These are phyloP conservation scores for Notospermus geniculatus DNA, from an alignment of 1,140 invertebrate genomes.

Conservation along the genomic window DNA sequence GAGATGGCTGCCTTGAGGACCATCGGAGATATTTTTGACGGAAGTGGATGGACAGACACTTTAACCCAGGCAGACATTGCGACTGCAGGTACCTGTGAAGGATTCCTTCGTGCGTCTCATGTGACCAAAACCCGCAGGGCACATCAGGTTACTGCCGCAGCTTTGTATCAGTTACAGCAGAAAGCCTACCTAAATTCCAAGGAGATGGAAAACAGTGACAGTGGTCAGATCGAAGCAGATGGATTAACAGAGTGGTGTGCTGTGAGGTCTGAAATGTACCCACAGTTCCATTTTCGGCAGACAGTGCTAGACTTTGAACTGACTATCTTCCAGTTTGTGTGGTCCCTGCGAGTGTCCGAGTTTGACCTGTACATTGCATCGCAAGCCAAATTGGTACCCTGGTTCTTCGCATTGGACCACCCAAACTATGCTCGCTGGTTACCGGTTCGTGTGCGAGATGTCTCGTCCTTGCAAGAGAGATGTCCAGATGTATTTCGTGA, in stretches of 20 bases:
- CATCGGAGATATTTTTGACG: conserved; percentile 12
- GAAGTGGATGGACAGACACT: conserved; percentile 16
- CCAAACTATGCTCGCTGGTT: conserved; percentile 28
- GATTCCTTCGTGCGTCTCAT: conserved; percentile 16
- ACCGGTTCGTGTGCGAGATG: conserved; percentile 24
- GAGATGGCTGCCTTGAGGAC: conserved; percentile 21
- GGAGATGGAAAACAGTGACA: not conserved
- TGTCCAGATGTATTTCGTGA: conserved; percentile 9
- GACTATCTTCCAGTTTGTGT: conserved; percentile 14
- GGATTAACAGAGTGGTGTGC: not conserved
- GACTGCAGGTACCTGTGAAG: conserved; percentile 14
- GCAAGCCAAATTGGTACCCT: conserved; percentile 7
- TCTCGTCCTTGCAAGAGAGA: conserved; percentile 3
- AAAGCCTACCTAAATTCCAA: conserved; percentile 12
- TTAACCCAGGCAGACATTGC: conserved; percentile 10
- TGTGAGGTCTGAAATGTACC: not conserved
- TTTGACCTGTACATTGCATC: conserved; percentile 6
- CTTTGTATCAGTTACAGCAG: conserved; percentile 15
- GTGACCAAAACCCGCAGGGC: conserved; percentile 10
- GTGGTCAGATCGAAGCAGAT: not conserved
- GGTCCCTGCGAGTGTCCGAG: conserved; percentile 7
- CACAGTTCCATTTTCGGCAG: conserved; percentile 6
- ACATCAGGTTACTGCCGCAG: conserved; percentile 16
- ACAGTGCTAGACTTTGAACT: conserved; percentile 7
- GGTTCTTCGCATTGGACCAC: conserved; percentile 21